Conservation (phyloP, 2,888 invertebrate genomes). For the Lasioglossum pauxillum region DNA sequence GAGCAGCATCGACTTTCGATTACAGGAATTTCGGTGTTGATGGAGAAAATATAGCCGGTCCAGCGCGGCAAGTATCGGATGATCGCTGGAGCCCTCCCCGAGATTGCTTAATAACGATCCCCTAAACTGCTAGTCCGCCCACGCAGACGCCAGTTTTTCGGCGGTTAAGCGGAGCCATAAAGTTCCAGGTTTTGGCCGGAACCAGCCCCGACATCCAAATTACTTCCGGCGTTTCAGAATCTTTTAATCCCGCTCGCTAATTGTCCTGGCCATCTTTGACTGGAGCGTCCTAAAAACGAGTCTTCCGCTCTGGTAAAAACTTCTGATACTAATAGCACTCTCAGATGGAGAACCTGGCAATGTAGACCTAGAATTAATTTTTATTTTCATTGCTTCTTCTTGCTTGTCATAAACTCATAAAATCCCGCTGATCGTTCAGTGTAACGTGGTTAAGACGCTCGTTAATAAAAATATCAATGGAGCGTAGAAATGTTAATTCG, state of each 20-base stretch:
- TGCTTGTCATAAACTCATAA: neutral
- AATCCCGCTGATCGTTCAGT: neutral
- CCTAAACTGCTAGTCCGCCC: neutral
- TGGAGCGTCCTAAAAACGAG: neutral
- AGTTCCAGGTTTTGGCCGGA: neutral
- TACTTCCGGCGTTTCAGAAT: neutral
- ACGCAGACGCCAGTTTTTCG: neutral
- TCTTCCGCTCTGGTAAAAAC: neutral
- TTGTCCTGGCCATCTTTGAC: neutral
- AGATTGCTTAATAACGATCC: conserved; percentile 15
- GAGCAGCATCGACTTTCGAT: conserved; percentile 33
- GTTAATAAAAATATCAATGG: neutral
- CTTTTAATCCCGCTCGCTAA: neutral
- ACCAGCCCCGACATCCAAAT: neutral
- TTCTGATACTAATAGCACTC: neutral
- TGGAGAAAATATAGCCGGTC: neutral
- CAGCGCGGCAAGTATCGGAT: neutral
- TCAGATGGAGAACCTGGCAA: neutral
- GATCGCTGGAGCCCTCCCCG: no score
- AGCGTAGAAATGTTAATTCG: neutral
- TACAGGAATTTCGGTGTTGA: conserved; percentile 20
- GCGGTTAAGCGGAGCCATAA: neutral
- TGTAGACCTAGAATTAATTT: neutral
- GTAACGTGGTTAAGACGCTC: neutral
- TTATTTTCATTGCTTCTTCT: neutral